Evolutionary conservation across 92 coral and sea anemone species (phyloP), one percentile per base, ranked within the genome.

Genomic region (Epizoanthus ramosus): DNA sequence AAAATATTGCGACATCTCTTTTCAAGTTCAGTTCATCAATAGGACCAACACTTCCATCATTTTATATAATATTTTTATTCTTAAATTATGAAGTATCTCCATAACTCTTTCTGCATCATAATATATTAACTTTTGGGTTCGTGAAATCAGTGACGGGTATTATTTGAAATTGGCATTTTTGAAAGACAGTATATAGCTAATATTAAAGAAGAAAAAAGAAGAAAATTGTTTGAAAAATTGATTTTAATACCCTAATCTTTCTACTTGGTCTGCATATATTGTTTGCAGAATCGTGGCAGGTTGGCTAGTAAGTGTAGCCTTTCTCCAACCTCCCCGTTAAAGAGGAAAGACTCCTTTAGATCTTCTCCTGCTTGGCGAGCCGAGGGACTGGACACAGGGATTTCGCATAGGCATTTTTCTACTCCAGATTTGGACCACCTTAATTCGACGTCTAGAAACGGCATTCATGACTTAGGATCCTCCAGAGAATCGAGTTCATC

Each of bases 301-400:
- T 82, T 97, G 21, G 99, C 99, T 6, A 93, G 95, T 76, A 97
- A 97, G 72, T 97, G 99, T 80, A 93, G 97, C 5, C 79, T 97
- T 63, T 89, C 98, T 43, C 98, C 98, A 35, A 86, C 98, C 22
- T 93, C 98, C 16, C 98, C 94, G 0, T 52, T 85, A 3, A 93
- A 92, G 23, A 87, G 94, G 56, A 84, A 91, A 74, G 95, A 91
- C 21, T 85, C 90, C 5, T 74, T 80, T 2, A 91, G 88, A 63
- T 80, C 88, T 24, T 50, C 88, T 9, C 82, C 91, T 50, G 82
- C 87, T 53, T 93, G 98, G 98, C 85, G 87, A 21, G 81, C 88
- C 15, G 98, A 93, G 74, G 90, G 84, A 10, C 57, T 88, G 15
- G 94, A 92, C 6, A 61, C 75, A 14, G 89, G 87, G 33, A 59